These are phyloP conservation scores for Mimumesa dahlbomi DNA, from an alignment of 2,888 invertebrate species.

Conservation along the genomic window DNA sequence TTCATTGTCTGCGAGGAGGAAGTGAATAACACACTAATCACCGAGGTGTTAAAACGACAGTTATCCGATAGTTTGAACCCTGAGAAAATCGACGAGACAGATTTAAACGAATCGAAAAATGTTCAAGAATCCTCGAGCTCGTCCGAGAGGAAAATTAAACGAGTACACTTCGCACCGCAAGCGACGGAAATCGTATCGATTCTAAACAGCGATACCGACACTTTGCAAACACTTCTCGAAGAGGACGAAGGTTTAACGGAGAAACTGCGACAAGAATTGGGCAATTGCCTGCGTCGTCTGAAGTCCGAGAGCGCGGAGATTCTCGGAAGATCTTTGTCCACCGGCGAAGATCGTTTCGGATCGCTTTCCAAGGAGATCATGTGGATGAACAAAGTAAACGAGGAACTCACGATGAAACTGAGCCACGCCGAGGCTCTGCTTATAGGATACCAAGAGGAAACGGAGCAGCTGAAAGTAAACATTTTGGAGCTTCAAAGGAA, in stretches of 20 bases:
- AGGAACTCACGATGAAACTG: slow-evolving; percentile 82
- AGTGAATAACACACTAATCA: slow-evolving; percentile 87
- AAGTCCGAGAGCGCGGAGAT: slow-evolving; percentile 87
- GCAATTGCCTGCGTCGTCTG: slow-evolving; percentile 85
- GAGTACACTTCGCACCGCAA: slow-evolving; percentile 88
- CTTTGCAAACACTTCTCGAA: slow-evolving; percentile 82
- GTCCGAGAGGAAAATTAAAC: slow-evolving; percentile 76
- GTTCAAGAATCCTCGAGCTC: slow-evolving; percentile 17
- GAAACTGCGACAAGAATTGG: slow-evolving; percentile 85
- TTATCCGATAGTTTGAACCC: slow-evolving; percentile 10
- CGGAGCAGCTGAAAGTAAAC: slow-evolving; percentile 82
- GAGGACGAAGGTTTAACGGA: slow-evolving; percentile 81
- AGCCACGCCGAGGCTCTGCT: slow-evolving; percentile 83
- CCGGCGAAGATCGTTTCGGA: slow-evolving; percentile 52
- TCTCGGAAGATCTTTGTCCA: slow-evolving; percentile 82
- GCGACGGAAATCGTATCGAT: slow-evolving; percentile 81
- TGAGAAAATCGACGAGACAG: background rate
- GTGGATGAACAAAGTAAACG: slow-evolving; percentile 65
- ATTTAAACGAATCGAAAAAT: too few species aligned
- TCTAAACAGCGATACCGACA: slow-evolving; percentile 83
- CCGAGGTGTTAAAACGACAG: slow-evolving; percentile 82
- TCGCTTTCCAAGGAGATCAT: slow-evolving; percentile 60
- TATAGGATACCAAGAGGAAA: slow-evolving; percentile 79
- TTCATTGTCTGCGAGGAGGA: slow-evolving; percentile 90
- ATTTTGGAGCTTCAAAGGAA: slow-evolving; percentile 82